These are phyloP conservation scores for Syngnathoides biaculeatus DNA, from an alignment of 2,113 vertebrate species.

Conservation along the genomic window DNA sequence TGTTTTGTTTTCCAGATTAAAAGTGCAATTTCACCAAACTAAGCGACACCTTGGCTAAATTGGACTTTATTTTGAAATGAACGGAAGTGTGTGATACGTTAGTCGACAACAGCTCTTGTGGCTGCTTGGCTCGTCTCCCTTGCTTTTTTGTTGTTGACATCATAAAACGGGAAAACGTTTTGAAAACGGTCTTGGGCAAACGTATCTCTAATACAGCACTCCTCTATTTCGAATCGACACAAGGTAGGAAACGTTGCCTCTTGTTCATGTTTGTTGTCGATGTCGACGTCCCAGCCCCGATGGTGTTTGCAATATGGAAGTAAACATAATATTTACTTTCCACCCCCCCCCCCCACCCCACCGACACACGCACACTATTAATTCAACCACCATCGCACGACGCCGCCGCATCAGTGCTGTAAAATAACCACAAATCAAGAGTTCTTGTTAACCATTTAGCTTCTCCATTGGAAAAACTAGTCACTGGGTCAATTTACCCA, in stretches of 20 bases:
- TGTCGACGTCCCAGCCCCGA: not conserved
- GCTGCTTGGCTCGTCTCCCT: not conserved
- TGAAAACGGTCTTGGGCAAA: not conserved
- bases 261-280: not conserved
- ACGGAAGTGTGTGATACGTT: not conserved
- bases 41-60: not conserved
- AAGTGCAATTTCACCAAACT: not conserved
- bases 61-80: constrained; percentile 22
- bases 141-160: constrained; percentile 1
- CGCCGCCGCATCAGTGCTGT: no score
- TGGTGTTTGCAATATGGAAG: no score
- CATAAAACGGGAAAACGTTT: not conserved
- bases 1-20: not conserved
- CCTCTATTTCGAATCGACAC: not conserved
- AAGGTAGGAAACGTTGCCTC: constrained; percentile 25
- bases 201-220: not conserved
- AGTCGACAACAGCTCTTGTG: not conserved
- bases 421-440: no score
- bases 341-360: no score
- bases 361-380: no score
- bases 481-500: not conserved
- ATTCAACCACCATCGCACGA: no score
- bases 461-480: not conserved
- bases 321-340: no score
- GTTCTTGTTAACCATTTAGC: no score